Percentiles rank a stretch among this genome's conserved stretches.
phyloP scores from a whole-genome alignment of 1,140 invertebrate genomes.

The Meloidogyne exigua region DNA sequence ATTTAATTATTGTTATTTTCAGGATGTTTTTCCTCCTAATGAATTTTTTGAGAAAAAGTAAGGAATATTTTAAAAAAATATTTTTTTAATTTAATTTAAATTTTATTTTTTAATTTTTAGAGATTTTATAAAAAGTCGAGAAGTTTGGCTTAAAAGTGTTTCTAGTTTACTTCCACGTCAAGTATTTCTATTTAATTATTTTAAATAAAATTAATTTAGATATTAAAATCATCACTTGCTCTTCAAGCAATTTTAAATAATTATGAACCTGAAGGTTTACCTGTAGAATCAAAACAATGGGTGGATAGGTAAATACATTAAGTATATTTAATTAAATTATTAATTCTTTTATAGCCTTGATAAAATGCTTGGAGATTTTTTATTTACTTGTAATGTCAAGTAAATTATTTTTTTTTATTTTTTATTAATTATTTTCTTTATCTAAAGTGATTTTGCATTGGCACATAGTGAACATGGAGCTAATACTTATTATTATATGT shows the following conservation, averaged over 20 bases:
- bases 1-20: constrained; percentile 27
- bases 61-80: not conserved
- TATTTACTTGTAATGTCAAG: constrained; percentile 92
- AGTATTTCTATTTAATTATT: constrained; percentile 7
- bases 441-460: constrained; percentile 71
- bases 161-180: constrained; percentile 59
- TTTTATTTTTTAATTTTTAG: not conserved
- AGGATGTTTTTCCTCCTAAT: constrained; percentile 61
- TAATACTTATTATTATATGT: constrained; percentile 68
- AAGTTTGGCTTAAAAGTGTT: constrained; percentile 56
- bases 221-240: constrained; percentile 58
- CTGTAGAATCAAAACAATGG: constrained; percentile 29
- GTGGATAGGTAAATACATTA: constrained; percentile 15
- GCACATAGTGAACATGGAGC: constrained; percentile 61
- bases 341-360: constrained; percentile 50
- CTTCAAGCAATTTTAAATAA: constrained; percentile 49
- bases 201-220: constrained; percentile 32
- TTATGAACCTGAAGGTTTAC: constrained; percentile 56
- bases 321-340: too few species aligned
- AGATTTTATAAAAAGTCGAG: constrained; percentile 56
- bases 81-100: not conserved
- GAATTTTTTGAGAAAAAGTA: constrained; percentile 58
- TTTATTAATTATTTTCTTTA: too few species aligned
- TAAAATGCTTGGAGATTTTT: constrained; percentile 85
- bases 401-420: not conserved